Conservation (phyloP, 1,140 invertebrate genomes). For the Meloidogyne hapla region DNA sequence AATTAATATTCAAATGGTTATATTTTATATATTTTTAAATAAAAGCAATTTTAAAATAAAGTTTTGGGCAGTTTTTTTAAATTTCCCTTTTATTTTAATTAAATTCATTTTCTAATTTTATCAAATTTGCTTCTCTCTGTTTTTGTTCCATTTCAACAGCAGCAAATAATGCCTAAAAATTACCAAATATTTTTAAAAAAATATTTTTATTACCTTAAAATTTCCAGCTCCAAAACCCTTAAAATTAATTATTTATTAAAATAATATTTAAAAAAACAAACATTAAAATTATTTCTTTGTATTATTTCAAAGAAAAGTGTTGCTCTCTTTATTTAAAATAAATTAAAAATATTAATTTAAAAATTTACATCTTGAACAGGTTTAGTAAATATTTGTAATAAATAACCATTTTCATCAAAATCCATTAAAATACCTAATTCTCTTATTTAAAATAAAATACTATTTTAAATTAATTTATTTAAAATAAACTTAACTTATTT, state of each 20-base stretch:
- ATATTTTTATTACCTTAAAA: constrained; percentile 68
- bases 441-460: constrained; percentile 67
- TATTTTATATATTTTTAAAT: too few relatives aligned
- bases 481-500: constrained; percentile 66
- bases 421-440: constrained; percentile 90
- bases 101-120: neutral
- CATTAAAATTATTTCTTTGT: constrained; percentile 78
- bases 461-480: neutral
- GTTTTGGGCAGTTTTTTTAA: too few relatives aligned
- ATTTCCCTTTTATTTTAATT: neutral
- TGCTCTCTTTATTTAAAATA: constrained; percentile 70
- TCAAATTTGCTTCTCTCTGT: constrained; percentile 21
- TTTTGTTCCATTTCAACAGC: constrained; percentile 90
- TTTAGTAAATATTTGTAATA: constrained; percentile 97
- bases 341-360: neutral
- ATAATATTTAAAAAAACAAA: constrained; percentile 28
- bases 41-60: too few relatives aligned
- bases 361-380: constrained; percentile 81
- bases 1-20: too few relatives aligned
- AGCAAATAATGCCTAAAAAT: constrained; percentile 88
- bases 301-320: constrained; percentile 96
- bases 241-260: constrained; percentile 35
- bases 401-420: constrained; percentile 94
- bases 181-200: too few relatives aligned
- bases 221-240: constrained; percentile 98